Evolutionary conservation across 2,797 vertebrate species (phyloP).

Genomic region (Cyclopterus lumpus): DNA sequence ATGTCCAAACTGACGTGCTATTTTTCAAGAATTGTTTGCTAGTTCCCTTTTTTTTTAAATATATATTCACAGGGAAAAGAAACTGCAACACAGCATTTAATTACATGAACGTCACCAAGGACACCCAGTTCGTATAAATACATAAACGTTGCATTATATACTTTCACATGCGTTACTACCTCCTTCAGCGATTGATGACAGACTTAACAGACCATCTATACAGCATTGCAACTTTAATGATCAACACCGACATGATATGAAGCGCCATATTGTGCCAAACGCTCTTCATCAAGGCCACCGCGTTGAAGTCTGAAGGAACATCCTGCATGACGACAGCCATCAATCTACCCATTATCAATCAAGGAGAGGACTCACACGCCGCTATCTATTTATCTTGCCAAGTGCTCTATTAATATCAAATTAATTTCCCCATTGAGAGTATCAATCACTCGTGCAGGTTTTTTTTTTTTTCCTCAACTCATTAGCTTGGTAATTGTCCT

Average conservation of each 20-base stretch:
- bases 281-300: slow-evolving; percentile 65
- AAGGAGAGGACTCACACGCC: slow-evolving; percentile 75
- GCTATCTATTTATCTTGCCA: slow-evolving; percentile 86
- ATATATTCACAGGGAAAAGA: background rate
- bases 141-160: background rate
- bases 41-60: no score
- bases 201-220: background rate
- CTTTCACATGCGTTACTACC: background rate
- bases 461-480: slow-evolving; percentile 69
- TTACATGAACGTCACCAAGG: no score
- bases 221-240: slow-evolving; percentile 8
- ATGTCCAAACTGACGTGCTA: no score
- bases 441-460: slow-evolving; percentile 83
- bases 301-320: slow-evolving; percentile 64
- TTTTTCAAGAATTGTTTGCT: background rate
- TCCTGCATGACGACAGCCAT: slow-evolving; percentile 77
- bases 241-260: slow-evolving; percentile 10
- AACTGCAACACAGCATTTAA: background rate
- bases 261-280: slow-evolving; percentile 8
- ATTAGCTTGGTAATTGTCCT: slow-evolving; percentile 87
- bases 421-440: slow-evolving; percentile 82
- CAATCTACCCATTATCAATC: slow-evolving; percentile 83
- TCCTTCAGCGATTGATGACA: background rate
- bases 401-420: slow-evolving; percentile 86
- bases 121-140: background rate